Conservation (phyloP, 92 coral and sea anemone genomes). For the Palythoa grandiflora region DNA sequence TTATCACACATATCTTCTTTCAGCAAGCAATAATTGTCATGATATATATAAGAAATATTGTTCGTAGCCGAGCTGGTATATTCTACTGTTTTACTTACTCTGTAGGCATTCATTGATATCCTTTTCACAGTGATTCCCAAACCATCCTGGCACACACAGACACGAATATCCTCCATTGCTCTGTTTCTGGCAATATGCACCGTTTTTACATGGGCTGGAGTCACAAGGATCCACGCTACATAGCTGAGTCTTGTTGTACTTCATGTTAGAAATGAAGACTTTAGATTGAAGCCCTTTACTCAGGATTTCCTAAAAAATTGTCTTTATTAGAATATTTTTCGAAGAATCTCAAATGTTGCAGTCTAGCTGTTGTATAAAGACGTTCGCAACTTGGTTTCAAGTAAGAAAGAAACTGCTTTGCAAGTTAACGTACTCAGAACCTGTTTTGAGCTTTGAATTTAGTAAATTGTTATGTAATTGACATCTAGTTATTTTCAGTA, state of each 20-base stretch:
- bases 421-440: no score
- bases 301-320: not conserved
- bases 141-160: conserved; percentile 90
- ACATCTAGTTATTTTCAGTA: no score
- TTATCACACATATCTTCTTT: no score
- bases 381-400: not conserved
- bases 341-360: not conserved
- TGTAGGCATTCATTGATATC: conserved; percentile 12
- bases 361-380: not conserved
- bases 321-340: not conserved
- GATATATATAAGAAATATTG: no score
- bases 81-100: not conserved
- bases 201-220: conserved; percentile 77
- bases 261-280: not conserved
- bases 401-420: no score
- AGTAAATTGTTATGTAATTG: no score
- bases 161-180: conserved; percentile 65
- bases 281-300: not conserved
- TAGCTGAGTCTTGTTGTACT: conserved; percentile 11
- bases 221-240: conserved; percentile 88
- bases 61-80: no score
- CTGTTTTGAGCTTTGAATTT: no score
- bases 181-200: conserved; percentile 75
- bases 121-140: conserved; percentile 76
- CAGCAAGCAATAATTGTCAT: no score